Percentiles rank a stretch among this genome's conserved stretches.
These are phyloP conservation scores for Rhopilema esculentum DNA, from an alignment of 30 jellyfish, hydroid and myxozoan species.

Conservation along the genomic window DNA sequence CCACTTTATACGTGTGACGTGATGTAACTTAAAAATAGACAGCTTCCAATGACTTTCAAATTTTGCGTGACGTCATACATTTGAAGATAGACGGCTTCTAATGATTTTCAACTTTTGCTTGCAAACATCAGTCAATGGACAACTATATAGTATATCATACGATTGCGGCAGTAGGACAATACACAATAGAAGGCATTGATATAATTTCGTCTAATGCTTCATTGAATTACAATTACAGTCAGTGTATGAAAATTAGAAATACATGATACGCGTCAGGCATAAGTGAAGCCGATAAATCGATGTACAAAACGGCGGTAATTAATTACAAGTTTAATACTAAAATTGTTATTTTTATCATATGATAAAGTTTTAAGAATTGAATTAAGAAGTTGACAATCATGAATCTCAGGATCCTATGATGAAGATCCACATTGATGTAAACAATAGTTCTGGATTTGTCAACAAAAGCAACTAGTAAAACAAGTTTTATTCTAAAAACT, in stretches of 20 bases:
- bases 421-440: background rate
- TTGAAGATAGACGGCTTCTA: too few species aligned
- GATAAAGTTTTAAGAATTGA: background rate
- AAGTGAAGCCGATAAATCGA: background rate
- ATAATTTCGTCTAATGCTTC: background rate
- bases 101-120: too few species aligned
- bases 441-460: background rate
- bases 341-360: too few species aligned
- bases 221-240: constrained; percentile 7
- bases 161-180: too few species aligned
- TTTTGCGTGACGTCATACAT: too few species aligned
- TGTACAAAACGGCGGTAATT: constrained; percentile 12
- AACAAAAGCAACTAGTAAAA: too few species aligned
- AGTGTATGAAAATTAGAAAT: constrained; percentile 53
- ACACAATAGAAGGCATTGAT: background rate
- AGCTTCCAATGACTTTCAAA: too few species aligned
- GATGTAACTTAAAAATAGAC: too few species aligned
- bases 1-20: too few species aligned
- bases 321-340: background rate
- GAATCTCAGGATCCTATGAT: background rate
- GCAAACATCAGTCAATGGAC: too few species aligned
- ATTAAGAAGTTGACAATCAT: background rate
- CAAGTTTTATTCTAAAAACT: background rate
- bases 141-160: too few species aligned
- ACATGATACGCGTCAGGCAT: constrained; percentile 33